Evolutionary conservation across 2,797 vertebrate genomes (phyloP).

Genomic region (Spinibarbus caldwelli): DNA sequence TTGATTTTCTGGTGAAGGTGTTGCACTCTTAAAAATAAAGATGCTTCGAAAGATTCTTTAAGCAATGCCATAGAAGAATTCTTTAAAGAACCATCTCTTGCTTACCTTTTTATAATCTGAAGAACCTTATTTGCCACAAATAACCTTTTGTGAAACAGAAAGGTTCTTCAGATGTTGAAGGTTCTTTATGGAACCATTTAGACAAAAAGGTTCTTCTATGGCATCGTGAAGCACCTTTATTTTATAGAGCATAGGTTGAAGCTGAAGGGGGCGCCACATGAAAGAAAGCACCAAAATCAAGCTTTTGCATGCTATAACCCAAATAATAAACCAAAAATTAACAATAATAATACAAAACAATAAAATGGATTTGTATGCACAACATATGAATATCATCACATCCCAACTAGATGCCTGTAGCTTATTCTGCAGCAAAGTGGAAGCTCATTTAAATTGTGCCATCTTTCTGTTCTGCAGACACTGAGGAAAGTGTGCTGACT

Average conservation of each 20-base stretch:
- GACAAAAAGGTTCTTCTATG: too few species aligned
- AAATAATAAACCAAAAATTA: background rate
- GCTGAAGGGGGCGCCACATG: background rate
- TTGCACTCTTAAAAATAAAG: too few species aligned
- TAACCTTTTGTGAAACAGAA: too few species aligned
- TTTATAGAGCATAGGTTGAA: too few species aligned
- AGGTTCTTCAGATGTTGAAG: too few species aligned
- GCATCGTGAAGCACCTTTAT: too few species aligned
- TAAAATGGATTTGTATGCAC: background rate
- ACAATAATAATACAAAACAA: background rate
- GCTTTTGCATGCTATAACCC: background rate
- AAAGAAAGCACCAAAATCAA: background rate
- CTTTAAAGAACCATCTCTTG: too few species aligned
- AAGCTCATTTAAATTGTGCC: background rate
- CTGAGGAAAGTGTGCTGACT: slow-evolving; percentile 4
- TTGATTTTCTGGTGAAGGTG: background rate
- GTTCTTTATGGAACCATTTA: too few species aligned
- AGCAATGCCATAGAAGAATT: too few species aligned
- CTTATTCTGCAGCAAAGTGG: background rate
- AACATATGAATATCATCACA: background rate
- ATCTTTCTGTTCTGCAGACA: slow-evolving; percentile 10
- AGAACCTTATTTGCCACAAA: too few species aligned
- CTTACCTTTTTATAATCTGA: too few species aligned
- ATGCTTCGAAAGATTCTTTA: too few species aligned
- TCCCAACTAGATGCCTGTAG: background rate